phyloP scores from a whole-genome alignment of 2,113 vertebrate genomes.

The Phycodurus eques region DNA sequence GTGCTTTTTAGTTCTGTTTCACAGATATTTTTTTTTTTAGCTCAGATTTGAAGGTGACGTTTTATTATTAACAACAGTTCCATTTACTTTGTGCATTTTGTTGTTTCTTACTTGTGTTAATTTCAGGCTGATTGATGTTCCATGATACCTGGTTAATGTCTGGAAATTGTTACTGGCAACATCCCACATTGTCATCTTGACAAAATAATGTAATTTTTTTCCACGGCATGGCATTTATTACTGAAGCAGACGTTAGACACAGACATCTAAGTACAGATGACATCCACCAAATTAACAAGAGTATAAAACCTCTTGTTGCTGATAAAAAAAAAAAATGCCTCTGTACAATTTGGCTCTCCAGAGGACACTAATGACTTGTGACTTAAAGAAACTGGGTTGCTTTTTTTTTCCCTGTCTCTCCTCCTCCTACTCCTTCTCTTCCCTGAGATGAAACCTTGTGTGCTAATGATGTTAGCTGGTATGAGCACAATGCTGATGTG shows the following conservation, averaged over 20 bases:
- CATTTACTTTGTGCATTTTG: slow-evolving; percentile 4
- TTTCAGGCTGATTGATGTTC: slow-evolving; percentile 32
- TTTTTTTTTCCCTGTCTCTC: slow-evolving; percentile 40
- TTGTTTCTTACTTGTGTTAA: slow-evolving; percentile 19
- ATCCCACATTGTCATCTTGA: slow-evolving; percentile 61
- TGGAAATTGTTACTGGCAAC: slow-evolving; percentile 41
- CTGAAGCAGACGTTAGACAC: slow-evolving; percentile 66
- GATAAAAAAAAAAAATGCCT: slow-evolving; percentile 67
- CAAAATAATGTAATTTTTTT: slow-evolving; percentile 64
- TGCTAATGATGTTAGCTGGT: slow-evolving; percentile 74
- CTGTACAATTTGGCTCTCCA: slow-evolving; percentile 69
- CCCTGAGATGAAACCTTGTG: slow-evolving; percentile 68
- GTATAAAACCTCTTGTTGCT: slow-evolving; percentile 70
- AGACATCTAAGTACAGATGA: slow-evolving; percentile 72
- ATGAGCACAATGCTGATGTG: slow-evolving; percentile 73
- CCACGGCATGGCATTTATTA: slow-evolving; percentile 66
- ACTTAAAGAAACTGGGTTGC: slow-evolving; percentile 73
- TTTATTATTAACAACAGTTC: background rate
- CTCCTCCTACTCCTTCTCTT: slow-evolving; percentile 42
- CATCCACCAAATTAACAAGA: slow-evolving; percentile 74
- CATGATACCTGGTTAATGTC: slow-evolving; percentile 57
- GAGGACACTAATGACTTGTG: slow-evolving; percentile 74
- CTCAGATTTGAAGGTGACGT: background rate
- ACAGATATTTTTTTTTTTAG: background rate
- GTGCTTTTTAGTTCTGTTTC: slow-evolving; percentile 5